Evolutionary conservation across 2,113 vertebrate species (phyloP).

Genomic region (Oriolus oriolus): DNA sequence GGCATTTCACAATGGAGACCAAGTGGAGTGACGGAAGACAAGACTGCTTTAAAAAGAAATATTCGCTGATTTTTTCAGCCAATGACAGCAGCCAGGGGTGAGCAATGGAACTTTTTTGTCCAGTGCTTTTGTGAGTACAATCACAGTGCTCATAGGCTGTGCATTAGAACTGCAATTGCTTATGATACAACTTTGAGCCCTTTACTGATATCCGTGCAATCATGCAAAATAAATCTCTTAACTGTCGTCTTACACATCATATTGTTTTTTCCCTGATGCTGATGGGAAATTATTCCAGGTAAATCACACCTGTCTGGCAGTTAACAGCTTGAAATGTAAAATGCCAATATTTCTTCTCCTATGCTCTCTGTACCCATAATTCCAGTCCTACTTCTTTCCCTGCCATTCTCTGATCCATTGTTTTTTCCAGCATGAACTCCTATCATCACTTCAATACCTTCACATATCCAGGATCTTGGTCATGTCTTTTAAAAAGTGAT

Average conservation of each 20-base stretch:
- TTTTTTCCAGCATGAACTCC: background rate
- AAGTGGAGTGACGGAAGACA: fast-evolving
- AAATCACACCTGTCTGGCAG: background rate
- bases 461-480: background rate
- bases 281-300: background rate
- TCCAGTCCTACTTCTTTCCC: background rate
- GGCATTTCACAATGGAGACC: background rate
- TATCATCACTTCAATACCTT: background rate
- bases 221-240: background rate
- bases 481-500: background rate
- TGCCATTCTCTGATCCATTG: background rate
- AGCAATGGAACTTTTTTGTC: background rate
- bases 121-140: background rate
- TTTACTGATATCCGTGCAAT: background rate
- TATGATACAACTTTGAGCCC: background rate
- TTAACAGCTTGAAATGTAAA: background rate
- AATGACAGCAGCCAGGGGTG: background rate
- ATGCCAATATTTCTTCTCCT: background rate
- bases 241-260: background rate
- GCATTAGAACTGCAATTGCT: background rate
- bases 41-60: background rate
- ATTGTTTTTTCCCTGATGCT: background rate
- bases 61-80: background rate
- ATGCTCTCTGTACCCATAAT: background rate
- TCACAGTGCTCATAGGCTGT: background rate